Percentiles rank a stretch among this genome's conserved stretches.
phyloP scores from a whole-genome alignment of 2,888 invertebrate species.

The Acleris literana region DNA sequence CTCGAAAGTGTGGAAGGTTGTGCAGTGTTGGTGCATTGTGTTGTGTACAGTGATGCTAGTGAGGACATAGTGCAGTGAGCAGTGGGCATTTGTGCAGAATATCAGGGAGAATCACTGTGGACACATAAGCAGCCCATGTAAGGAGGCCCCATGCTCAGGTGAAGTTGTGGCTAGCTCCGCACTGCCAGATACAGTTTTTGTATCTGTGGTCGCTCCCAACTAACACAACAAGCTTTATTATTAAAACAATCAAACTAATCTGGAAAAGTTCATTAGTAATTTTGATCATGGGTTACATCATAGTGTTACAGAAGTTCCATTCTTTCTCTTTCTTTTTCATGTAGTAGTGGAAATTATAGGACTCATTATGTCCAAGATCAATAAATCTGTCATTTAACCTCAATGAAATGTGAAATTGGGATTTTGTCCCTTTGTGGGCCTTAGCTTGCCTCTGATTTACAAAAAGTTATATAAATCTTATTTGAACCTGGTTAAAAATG shows the following conservation, averaged over 20 bases:
- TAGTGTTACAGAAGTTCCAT: conserved; percentile 9
- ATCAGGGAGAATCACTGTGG: conserved; percentile 20
- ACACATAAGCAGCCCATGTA: conserved; percentile 26
- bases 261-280: conserved; percentile 5
- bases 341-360: neutral
- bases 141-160: conserved; percentile 33
- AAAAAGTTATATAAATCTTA: too few relatives aligned
- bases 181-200: conserved; percentile 2
- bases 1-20: conserved; percentile 10
- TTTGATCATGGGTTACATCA: conserved; percentile 16
- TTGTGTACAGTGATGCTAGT: conserved; percentile 35
- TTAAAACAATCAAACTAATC: conserved; percentile 7
- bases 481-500: too few relatives aligned
- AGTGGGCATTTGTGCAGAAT: conserved; percentile 23
- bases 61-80: conserved; percentile 33
- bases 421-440: too few relatives aligned
- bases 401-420: too few relatives aligned
- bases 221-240: conserved; percentile 16
- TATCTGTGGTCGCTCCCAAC: conserved; percentile 18
- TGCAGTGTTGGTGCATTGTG: conserved; percentile 32
- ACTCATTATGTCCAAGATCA: neutral
- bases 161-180: conserved; percentile 18
- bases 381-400: too few relatives aligned
- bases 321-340: conserved; percentile 21
- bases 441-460: too few relatives aligned